Evolutionary conservation across 2,888 invertebrate genomes (phyloP).

Genomic region (Yponomeuta evonymella): DNA sequence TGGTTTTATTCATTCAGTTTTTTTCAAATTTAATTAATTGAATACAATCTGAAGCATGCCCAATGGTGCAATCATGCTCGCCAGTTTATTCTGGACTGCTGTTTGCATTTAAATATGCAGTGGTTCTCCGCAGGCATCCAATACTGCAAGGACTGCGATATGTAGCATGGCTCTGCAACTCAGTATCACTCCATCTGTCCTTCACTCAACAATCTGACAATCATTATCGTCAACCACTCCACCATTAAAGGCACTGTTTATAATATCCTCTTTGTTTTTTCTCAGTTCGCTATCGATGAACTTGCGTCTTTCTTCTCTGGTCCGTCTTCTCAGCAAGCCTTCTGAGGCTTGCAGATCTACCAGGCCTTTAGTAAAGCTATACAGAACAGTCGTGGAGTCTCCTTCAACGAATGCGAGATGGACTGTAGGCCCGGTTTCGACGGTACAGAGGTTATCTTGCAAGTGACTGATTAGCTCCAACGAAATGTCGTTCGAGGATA

Average conservation of each 20-base stretch:
- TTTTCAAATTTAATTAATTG: no score
- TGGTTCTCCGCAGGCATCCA: no score
- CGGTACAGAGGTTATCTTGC: conserved; percentile 64
- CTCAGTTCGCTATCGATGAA: conserved; percentile 60
- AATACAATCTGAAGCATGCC: no score
- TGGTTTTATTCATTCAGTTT: no score
- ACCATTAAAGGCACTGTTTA: conserved; percentile 58
- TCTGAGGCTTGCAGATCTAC: conserved; percentile 44
- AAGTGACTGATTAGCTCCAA: conserved; percentile 51
- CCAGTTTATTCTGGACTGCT: no score
- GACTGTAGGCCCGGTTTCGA: conserved; percentile 57
- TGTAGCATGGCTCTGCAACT: no score
- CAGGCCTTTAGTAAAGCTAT: conserved; percentile 60
- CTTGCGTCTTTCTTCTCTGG: conserved; percentile 47
- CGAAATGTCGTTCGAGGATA: conserved; percentile 46
- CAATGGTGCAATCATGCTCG: no score
- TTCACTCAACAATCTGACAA: conserved; percentile 7
- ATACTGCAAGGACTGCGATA: no score
- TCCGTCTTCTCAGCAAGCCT: conserved; percentile 34
- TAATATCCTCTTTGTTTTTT: conserved; percentile 47
- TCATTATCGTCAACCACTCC: conserved; percentile 48
- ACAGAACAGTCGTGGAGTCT: conserved; percentile 63
- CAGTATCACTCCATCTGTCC: no score
- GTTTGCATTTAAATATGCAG: no score
- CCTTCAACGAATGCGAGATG: conserved; percentile 64